A percentile compares a stretch with the other conserved stretches of the same genome.
Evolutionary conservation across 2,113 vertebrate species (phyloP).

Genomic region (Puffinus mauretanicus): DNA sequence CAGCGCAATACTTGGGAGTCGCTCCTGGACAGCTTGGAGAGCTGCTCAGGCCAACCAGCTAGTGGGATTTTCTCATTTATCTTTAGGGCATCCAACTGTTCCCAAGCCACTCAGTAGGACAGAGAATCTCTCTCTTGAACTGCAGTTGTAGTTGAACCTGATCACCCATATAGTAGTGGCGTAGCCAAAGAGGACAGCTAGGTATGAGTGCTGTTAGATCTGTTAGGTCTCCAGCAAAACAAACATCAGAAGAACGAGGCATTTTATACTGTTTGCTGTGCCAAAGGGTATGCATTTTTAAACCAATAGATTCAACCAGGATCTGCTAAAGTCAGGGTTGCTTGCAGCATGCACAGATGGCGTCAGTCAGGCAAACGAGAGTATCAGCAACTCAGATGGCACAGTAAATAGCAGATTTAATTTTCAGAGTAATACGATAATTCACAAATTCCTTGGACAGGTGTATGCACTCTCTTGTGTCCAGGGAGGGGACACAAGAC

Average conservation of each 20-base stretch:
- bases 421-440: not conserved
- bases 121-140: not conserved
- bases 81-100: not conserved
- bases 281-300: not conserved
- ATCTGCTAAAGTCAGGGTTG: not conserved
- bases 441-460: not conserved
- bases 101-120: rapidly evolving
- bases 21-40: not conserved
- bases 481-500: not conserved
- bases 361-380: not conserved
- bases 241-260: not conserved
- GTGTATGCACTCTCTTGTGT: not conserved
- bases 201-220: rapidly evolving
- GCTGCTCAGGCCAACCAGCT: not conserved
- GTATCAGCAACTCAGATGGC: not conserved
- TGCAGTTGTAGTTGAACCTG: not conserved
- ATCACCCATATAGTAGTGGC: rapidly evolving
- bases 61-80: not conserved
- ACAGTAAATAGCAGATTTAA: not conserved
- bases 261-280: not conserved
- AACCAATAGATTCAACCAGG: too few relatives aligned
- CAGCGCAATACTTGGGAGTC: not conserved
- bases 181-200: not conserved
- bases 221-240: not conserved
- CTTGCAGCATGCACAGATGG: not conserved